Evolutionary conservation across 2,797 vertebrate genomes (phyloP).

Genomic region (Mus minutoides): DNA sequence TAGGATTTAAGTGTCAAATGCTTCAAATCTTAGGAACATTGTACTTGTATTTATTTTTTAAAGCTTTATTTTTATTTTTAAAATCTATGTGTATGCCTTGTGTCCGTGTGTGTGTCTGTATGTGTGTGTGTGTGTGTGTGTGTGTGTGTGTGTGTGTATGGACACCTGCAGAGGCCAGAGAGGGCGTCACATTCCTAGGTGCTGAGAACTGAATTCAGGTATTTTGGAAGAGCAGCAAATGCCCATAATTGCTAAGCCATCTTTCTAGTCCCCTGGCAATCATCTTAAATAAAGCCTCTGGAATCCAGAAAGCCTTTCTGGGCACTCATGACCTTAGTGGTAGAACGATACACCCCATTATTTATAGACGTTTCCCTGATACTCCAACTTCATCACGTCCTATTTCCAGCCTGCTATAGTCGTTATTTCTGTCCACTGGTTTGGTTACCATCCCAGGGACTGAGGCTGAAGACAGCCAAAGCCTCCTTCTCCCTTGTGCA

Average conservation of each 20-base stretch:
- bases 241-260: not conserved
- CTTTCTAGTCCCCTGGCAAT: not conserved
- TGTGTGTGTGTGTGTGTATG: rapidly evolving
- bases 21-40: not conserved
- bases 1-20: not conserved
- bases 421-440: not conserved
- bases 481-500: not conserved
- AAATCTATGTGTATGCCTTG: not conserved
- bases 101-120: not conserved
- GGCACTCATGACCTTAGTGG: not conserved
- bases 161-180: not conserved
- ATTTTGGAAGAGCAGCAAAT: not conserved
- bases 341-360: not conserved
- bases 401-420: not conserved
- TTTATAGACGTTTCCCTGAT: not conserved
- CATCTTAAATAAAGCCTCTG: slow-evolving; percentile 34
- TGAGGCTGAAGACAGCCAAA: not conserved
- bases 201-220: not conserved
- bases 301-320: not conserved
- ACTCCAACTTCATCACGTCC: not conserved
- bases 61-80: not conserved
- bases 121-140: not conserved
- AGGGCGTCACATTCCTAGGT: not conserved
- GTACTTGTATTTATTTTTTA: not conserved
- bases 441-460: not conserved